Evolutionary conservation across 2,797 vertebrate genomes (phyloP), one percentile per base, ranked within the genome.

Genomic region (Podarcis lilfordi): DNA sequence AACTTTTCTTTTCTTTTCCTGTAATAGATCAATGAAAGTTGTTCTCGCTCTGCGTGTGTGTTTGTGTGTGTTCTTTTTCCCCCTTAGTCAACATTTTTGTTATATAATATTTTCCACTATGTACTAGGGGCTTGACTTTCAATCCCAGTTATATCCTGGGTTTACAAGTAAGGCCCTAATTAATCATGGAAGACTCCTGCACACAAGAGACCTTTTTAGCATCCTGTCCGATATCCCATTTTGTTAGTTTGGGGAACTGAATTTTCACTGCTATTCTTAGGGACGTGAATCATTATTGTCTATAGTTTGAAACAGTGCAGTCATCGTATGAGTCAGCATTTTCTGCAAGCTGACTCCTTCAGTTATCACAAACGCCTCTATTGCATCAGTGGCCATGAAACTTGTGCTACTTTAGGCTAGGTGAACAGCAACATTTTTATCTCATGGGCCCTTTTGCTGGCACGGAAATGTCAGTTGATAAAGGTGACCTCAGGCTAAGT

Each of bases 201-300:
- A 25, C 55, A 79, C 45, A 76, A 43, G 37, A 80, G 69, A 35
- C 2, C 11, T 86, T 68, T 85, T 40, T 10, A 59, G 61, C 69
- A 76, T 81, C 59, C 43, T 37, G 25, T 43, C 78, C 50, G 59
- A n/a, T 32, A 81, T 81, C 40, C 78, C 27, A 80, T 85, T 85
- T 89, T 59, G 59, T 89, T 85, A 50, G 68, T 50, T 76, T 55
- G 88, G 78, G 11, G 25, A 92, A 92, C 92, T 94, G 89, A 93
- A 91, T 91, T 94, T 96, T 96, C 91, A 77, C 88, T 94, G 90
- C 91, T 96, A 95, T 95, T 97, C 94, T 95, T 92, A 79, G 88
- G 84, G 61, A 96, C 96, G 96, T 94, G 94, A 95, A 93, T 96
- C 95, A 95, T 93, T 89, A 89, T 93, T 66, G 78, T 96, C 94